These are phyloP conservation scores for Cryptomyrus ogoouensis DNA, from an alignment of 2,113 vertebrate species.

Conservation along the genomic window DNA sequence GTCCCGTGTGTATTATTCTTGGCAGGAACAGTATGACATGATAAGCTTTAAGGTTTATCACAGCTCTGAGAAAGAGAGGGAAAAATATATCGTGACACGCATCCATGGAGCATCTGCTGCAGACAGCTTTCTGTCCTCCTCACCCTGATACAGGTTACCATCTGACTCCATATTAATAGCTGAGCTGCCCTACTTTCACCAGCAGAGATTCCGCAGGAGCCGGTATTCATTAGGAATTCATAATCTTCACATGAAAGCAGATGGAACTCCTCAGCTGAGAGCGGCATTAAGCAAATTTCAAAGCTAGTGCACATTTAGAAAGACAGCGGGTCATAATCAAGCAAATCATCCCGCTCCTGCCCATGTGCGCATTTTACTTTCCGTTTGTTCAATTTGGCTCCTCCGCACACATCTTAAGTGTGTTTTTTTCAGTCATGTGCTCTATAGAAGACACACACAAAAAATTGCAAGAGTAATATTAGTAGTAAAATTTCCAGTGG, in stretches of 20 bases:
- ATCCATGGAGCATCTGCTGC: not conserved
- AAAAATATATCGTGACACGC: not conserved
- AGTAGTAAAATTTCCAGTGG: not conserved
- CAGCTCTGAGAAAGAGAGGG: not conserved
- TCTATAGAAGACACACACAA: not conserved
- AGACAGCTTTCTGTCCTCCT: not conserved
- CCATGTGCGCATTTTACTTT: not conserved
- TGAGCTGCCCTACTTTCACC: conserved; percentile 10
- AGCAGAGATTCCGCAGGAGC: not conserved
- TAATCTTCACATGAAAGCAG: conserved; percentile 3
- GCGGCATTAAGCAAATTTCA: not conserved
- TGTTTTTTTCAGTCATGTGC: not conserved
- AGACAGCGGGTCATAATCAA: not conserved
- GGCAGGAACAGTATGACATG: not conserved
- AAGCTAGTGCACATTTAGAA: not conserved
- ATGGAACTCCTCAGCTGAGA: not conserved
- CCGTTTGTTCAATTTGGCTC: not conserved
- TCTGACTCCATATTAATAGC: conserved; percentile 1
- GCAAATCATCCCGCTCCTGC: not conserved
- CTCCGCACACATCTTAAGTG: not conserved
- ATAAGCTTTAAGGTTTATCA: conserved; percentile 2
- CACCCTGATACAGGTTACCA: not conserved
- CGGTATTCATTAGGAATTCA: not conserved
- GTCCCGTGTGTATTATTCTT: not conserved
- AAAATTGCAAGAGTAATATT: not conserved